phyloP scores from a whole-genome alignment of 1,140 invertebrate species.

The Camponotus vicinus region DNA sequence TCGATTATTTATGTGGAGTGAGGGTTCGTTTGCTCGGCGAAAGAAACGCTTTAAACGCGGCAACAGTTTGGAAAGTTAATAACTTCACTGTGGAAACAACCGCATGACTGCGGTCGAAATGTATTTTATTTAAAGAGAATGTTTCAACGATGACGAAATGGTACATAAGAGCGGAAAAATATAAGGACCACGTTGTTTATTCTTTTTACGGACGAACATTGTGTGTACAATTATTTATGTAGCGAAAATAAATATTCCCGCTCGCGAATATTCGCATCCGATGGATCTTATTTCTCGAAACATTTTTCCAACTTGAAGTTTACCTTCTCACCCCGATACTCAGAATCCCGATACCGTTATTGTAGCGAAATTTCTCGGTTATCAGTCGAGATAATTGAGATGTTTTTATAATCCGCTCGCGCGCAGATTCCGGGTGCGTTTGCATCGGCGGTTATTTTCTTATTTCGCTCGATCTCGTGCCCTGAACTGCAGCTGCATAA shows the following conservation, averaged over 20 bases:
- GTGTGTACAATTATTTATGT: conserved; percentile 9
- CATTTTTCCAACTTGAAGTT: not conserved
- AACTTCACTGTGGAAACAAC: conserved; percentile 45
- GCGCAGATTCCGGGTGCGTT: conserved; percentile 8
- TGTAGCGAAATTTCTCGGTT: conserved; percentile 21
- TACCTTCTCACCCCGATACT: not conserved
- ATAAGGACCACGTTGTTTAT: not conserved
- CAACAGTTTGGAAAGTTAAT: conserved; percentile 68
- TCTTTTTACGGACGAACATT: not conserved
- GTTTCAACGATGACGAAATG: conserved; percentile 15
- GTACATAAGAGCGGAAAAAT: not conserved
- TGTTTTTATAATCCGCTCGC: conserved; percentile 25
- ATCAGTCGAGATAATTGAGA: conserved; percentile 40
- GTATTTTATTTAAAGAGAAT: conserved; percentile 34
- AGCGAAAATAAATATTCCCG: not conserved
- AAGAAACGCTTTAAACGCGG: conserved; percentile 65
- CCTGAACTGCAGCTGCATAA: conserved; percentile 28
- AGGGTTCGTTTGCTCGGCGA: conserved; percentile 58
- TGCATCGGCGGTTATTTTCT: not conserved
- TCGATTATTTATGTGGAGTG: conserved; percentile 68
- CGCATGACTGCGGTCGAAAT: not conserved
- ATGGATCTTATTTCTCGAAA: not conserved
- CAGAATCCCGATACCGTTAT: not conserved
- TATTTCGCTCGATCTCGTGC: conserved; percentile 24
- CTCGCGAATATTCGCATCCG: not conserved